Base-by-base conservation (phyloP, 2,888 invertebrate genomes). In the Petrolisthes manimaculis region DNA sequence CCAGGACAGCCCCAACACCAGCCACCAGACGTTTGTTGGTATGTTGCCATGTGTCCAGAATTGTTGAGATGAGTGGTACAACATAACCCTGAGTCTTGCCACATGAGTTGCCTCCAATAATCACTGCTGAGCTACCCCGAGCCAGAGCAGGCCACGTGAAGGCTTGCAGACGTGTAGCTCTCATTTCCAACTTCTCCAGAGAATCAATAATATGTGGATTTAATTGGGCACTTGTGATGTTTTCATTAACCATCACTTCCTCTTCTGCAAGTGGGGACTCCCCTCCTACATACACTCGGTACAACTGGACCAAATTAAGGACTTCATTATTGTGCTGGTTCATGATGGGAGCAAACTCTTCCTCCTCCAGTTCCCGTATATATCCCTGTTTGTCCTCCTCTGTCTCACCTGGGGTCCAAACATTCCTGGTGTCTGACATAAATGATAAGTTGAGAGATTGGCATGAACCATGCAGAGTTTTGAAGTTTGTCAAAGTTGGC, bases 61-160 rank as follows among this genome's bases (percentile, higher is more conserved):
- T 93, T 85, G 95, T 93, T 82, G 95, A 95, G 83, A 95, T 94
- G 4, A 97, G 93, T 0, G 96, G 95, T 18, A 96, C 95, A 54
- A 96, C 92, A 92, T 96, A 96, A 0, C 95, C 95, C 92, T 95
- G 93, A 0, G 96, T 96, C 93, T 96, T 96, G 0, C 96, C 96
- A 84, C 95, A 94, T 18, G 93, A 93, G 0, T 93, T 92, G 0
- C 95, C 94, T 89, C 95, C 94, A 1, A 97, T 93, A 89, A 96
- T 94, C 83, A 96, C 94, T 0, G 95, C 93, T 90, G 96, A 95
- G 81, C 95, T 94, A 0, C 95, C 95, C 69, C 95, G 94, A 75
- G 95, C 93, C 78, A 96, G 94, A 3, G 95, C 95, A 0, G 95
- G 95, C 96, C 96, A 97, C 0, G 95, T 94, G 84, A 95, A 95